Evolutionary conservation across 2,888 invertebrate genomes (phyloP).

Genomic region (Junonia oenone): DNA sequence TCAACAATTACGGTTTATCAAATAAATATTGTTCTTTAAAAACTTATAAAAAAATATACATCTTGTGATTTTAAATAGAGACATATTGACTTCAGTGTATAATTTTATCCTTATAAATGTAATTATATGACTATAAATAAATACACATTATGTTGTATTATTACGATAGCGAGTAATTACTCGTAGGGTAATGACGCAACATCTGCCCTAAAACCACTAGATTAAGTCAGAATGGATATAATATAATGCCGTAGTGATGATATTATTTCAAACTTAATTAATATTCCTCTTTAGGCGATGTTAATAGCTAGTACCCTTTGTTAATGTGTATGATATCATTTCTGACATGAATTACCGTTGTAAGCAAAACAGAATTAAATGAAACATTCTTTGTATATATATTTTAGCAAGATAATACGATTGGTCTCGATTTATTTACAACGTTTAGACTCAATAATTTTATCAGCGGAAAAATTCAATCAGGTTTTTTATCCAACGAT

Average conservation of each 20-base stretch:
- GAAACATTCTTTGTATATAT: neutral
- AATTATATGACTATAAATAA: no score
- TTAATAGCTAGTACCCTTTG: neutral
- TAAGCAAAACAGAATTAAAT: neutral
- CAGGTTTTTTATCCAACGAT: conserved; percentile 4
- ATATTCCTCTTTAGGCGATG: neutral
- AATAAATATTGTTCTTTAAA: neutral
- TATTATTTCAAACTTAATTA: conserved; percentile 12
- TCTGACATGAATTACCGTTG: neutral
- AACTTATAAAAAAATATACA: neutral
- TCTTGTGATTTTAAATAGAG: neutral
- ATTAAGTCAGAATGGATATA: conserved; percentile 8
- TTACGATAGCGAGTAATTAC: neutral
- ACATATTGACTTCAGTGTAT: neutral
- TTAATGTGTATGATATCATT: neutral
- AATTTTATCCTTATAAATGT: neutral
- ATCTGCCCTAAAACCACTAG: conserved; percentile 5
- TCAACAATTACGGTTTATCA: no score
- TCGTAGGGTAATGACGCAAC: conserved; percentile 1
- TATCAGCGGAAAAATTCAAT: conserved; percentile 2
- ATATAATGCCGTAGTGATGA: conserved; percentile 3
- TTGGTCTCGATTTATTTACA: neutral
- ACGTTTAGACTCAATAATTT: neutral
- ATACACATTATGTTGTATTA: neutral
- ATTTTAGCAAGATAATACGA: neutral